Evolutionary conservation across 2,797 vertebrate genomes (phyloP), one percentile per base, ranked within the genome.

Genomic region (Paguma larvata): DNA sequence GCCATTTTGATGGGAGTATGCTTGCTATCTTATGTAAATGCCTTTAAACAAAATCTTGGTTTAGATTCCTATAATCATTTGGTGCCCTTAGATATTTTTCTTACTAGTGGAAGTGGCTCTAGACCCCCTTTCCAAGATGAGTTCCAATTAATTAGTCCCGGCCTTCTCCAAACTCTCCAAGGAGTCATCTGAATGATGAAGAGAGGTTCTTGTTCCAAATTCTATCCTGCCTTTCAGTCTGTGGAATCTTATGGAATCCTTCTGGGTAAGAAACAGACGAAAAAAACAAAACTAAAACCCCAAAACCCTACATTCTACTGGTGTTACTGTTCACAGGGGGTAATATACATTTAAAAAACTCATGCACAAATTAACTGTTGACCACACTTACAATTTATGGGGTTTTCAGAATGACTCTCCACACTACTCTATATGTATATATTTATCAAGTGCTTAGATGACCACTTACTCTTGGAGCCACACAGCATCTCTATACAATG

Each of bases 11-110:
- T 34, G 77, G 16, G 78, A 82, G 12, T 19, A 12, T 16, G 13
- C 19, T 85, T 85, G 32, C 25, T 77, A 25, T 82, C 12, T 80
- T 72, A 46, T 14, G 18, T 41, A 56, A 21, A 27, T n/a, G n/a
- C 5, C 34, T 95, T 92, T 92, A 94, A 80, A 85, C 19, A 67
- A 85, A 89, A 62, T 84, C 38, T 78, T 87, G 51, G 48, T 83
- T 94, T 70, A 73, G 65, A 80, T 88, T 77, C 14, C 62, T 92
- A 23, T 16, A 38, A 93, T 89, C 75, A 86, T 46, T 67, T 77
- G 88, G 34, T 4, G 1, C 32, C 63, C 89, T 79, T 53, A 38
- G 78, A 59, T 27, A 34, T 59, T 85, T 95, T 93, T 78, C 30
- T 79, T 7, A 23, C 34, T 63, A 67, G 85, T 19, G 87, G 67